phyloP scores from a whole-genome alignment of 2,888 invertebrate species.

The Drosophila multiciliata region DNA sequence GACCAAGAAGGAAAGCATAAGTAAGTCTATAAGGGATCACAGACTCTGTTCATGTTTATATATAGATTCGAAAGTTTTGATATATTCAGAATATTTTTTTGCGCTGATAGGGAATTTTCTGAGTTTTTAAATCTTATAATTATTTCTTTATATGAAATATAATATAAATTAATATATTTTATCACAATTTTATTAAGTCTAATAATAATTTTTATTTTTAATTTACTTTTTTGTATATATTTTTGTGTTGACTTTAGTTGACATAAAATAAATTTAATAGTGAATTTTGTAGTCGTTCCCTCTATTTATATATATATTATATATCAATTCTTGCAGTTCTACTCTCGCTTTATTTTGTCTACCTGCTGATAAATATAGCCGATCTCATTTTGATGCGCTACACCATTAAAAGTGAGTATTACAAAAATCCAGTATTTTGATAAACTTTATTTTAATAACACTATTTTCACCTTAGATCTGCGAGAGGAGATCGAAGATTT shows the following conservation, averaged over 20 bases:
- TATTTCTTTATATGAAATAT: neutral
- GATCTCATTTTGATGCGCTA: constrained; percentile 37
- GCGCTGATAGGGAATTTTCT: too few relatives aligned
- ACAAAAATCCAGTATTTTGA: neutral
- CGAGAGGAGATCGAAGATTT: constrained; percentile 10
- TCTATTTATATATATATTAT: neutral
- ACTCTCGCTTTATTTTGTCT: constrained; percentile 32
- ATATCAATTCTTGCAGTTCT: constrained; percentile 23
- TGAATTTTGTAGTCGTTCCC: neutral
- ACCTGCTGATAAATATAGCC: constrained; percentile 43
- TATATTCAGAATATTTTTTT: neutral
- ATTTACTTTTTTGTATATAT: neutral
- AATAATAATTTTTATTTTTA: neutral
- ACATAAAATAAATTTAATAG: too few relatives aligned
- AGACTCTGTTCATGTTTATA: neutral
- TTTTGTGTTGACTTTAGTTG: neutral
- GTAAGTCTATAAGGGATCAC: constrained; percentile 19
- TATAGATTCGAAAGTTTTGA: neutral
- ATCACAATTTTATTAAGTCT: too few relatives aligned
- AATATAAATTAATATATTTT: neutral
- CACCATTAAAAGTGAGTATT: constrained; percentile 51
- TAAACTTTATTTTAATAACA: too few relatives aligned
- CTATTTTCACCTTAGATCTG: neutral
- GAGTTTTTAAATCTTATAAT: neutral
- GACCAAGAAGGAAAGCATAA: constrained; percentile 5